Evolutionary conservation across 2,797 vertebrate genomes (phyloP).

Genomic region (Peromyscus aztecus): DNA sequence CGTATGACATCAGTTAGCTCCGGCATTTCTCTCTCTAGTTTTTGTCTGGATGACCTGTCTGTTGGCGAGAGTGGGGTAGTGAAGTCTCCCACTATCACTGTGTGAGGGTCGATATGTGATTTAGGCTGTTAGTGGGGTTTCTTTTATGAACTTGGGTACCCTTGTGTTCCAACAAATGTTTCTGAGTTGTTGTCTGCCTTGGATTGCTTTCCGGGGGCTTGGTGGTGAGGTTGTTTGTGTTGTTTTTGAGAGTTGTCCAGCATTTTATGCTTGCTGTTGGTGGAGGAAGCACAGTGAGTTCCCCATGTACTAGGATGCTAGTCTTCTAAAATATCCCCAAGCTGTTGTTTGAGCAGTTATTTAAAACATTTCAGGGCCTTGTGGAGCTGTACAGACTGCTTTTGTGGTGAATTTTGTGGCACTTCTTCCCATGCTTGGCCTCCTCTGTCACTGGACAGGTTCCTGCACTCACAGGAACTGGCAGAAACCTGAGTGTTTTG

Average conservation of each 20-base stretch:
- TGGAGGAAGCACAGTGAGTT: neutral
- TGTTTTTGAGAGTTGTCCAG: neutral
- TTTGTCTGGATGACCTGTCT: neutral
- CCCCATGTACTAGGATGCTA: neutral
- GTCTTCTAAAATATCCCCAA: slow-evolving; percentile 31
- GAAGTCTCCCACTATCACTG: neutral
- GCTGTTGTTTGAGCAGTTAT: slow-evolving; percentile 17
- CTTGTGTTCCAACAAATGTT: neutral
- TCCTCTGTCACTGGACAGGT: neutral
- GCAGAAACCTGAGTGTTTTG: slow-evolving; percentile 1
- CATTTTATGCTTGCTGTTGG: neutral
- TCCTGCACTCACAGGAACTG: neutral
- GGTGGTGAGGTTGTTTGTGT: neutral
- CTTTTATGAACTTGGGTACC: neutral
- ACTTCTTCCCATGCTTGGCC: neutral
- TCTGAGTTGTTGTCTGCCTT: neutral
- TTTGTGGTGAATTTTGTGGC: slow-evolving; percentile 42
- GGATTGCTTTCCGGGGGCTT: neutral
- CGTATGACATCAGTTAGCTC: neutral
- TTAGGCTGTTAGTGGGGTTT: neutral
- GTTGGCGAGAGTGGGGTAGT: neutral
- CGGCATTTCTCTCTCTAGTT: neutral
- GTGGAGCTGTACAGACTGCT: neutral
- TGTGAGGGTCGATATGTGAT: neutral
- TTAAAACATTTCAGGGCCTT: slow-evolving; percentile 48